Percentiles rank a stretch among this genome's conserved stretches.
phyloP scores from a whole-genome alignment of 2,888 invertebrate genomes.

The Megaustenia siamemsis region DNA sequence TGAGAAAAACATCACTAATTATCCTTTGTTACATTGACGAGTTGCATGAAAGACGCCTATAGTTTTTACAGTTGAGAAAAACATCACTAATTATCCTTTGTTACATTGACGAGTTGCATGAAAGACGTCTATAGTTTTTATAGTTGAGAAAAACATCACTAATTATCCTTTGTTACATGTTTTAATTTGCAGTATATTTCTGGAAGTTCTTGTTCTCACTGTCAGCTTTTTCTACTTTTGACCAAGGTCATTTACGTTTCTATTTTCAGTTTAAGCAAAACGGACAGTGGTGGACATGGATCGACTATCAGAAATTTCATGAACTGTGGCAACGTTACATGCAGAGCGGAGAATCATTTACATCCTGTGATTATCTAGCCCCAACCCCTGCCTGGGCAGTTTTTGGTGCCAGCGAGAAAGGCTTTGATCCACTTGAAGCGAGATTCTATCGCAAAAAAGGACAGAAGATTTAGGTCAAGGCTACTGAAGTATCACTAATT shows the following conservation, averaged over 20 bases:
- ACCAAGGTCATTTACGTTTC: background rate
- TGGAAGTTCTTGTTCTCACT: too few relatives aligned
- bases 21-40: too few relatives aligned
- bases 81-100: too few relatives aligned
- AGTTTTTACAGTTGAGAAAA: too few relatives aligned
- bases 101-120: too few relatives aligned
- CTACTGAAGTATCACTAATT: too few relatives aligned
- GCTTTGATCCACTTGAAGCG: slow-evolving; percentile 83
- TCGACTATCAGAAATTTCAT: slow-evolving; percentile 83
- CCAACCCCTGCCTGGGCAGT: slow-evolving; percentile 83
- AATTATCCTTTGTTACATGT: too few relatives aligned
- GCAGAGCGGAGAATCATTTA: slow-evolving; percentile 79
- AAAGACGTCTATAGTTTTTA: too few relatives aligned
- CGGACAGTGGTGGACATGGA: slow-evolving; percentile 83
- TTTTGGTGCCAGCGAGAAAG: slow-evolving; percentile 82
- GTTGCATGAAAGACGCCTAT: too few relatives aligned
- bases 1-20: too few relatives aligned
- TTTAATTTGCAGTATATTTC: too few relatives aligned
- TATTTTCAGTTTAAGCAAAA: slow-evolving; percentile 81
- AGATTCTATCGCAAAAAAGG: slow-evolving; percentile 79
- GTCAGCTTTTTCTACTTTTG: background rate
- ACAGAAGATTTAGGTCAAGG: slow-evolving; percentile 17
- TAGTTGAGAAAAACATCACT: too few relatives aligned
- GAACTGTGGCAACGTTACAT: slow-evolving; percentile 79
- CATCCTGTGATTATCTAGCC: slow-evolving; percentile 82